Evolutionary conservation across 2,797 vertebrate genomes (phyloP).

Genomic region (Lateolabrax maculatus): DNA sequence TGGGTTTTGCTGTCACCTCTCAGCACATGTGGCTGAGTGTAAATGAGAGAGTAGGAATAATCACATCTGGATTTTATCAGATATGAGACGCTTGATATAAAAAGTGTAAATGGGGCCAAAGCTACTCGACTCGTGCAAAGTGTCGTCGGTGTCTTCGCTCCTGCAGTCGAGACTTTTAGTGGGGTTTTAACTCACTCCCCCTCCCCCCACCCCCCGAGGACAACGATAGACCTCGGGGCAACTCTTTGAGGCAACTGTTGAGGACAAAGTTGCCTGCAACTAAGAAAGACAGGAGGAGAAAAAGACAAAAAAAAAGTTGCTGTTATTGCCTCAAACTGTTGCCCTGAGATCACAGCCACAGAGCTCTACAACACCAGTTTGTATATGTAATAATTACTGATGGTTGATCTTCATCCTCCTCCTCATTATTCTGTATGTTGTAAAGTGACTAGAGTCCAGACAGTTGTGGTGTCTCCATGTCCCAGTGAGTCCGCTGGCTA

Average conservation of each 20-base stretch:
- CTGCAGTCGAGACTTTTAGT: not conserved
- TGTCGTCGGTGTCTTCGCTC: not conserved
- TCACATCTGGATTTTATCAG: not conserved
- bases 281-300: not conserved
- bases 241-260: not conserved
- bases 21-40: not conserved
- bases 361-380: slow-evolving; percentile 1
- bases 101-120: slow-evolving; percentile 14
- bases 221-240: not conserved
- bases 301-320: not conserved
- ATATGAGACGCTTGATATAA: not conserved
- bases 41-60: not conserved
- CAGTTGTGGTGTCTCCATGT: slow-evolving; percentile 60
- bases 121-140: not conserved
- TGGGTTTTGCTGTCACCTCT: not conserved
- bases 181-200: not conserved
- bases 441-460: slow-evolving; percentile 63
- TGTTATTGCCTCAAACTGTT: not conserved
- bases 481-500: slow-evolving; percentile 37
- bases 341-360: not conserved
- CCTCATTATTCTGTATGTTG: slow-evolving; percentile 59
- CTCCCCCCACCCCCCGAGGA: not conserved
- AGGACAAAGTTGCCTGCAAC: not conserved
- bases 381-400: slow-evolving; percentile 26
- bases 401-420: slow-evolving; percentile 30